Conservation (phyloP, 2,113 vertebrate species). For the Thamnophis sirtalis region DNA sequence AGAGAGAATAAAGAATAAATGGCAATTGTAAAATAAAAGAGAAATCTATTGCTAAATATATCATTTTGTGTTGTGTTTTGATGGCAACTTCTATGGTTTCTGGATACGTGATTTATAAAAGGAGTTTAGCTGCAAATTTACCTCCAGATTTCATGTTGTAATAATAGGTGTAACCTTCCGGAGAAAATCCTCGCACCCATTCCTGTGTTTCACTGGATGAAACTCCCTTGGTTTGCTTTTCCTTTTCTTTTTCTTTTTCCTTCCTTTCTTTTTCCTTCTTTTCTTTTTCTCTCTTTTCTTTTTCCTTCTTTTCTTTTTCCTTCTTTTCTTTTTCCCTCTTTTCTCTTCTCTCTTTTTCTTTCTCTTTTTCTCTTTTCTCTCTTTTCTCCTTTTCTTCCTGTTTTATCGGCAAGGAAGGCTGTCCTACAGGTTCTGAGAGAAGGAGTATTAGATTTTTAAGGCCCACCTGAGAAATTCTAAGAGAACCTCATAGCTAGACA, state of each 20-base stretch:
- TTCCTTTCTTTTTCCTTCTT: slow-evolving; percentile 47
- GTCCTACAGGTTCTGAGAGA: slow-evolving; percentile 52
- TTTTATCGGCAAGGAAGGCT: slow-evolving; percentile 54
- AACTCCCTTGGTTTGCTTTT: slow-evolving; percentile 49
- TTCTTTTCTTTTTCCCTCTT: slow-evolving; percentile 44
- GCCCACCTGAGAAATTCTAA: neutral
- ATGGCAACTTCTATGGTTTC: neutral
- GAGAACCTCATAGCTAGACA: neutral
- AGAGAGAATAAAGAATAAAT: neutral
- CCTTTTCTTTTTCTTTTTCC: slow-evolving; percentile 65
- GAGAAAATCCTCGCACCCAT: slow-evolving; percentile 73
- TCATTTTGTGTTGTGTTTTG: neutral
- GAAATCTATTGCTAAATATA: neutral
- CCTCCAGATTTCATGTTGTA: slow-evolving; percentile 76
- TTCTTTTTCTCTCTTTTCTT: slow-evolving; percentile 46
- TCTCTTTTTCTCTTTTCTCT: slow-evolving; percentile 40
- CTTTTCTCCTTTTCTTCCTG: slow-evolving; percentile 29
- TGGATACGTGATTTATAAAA: neutral
- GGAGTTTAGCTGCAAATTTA: slow-evolving; percentile 43
- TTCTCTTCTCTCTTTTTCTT: slow-evolving; percentile 49
- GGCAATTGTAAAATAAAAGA: neutral
- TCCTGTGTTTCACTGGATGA: slow-evolving; percentile 41
- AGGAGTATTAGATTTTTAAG: neutral
- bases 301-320: neutral
- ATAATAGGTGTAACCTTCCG: slow-evolving; percentile 75